These are phyloP conservation scores for Pomacea canaliculata DNA, from an alignment of 2,888 invertebrate species.

Conservation along the genomic window DNA sequence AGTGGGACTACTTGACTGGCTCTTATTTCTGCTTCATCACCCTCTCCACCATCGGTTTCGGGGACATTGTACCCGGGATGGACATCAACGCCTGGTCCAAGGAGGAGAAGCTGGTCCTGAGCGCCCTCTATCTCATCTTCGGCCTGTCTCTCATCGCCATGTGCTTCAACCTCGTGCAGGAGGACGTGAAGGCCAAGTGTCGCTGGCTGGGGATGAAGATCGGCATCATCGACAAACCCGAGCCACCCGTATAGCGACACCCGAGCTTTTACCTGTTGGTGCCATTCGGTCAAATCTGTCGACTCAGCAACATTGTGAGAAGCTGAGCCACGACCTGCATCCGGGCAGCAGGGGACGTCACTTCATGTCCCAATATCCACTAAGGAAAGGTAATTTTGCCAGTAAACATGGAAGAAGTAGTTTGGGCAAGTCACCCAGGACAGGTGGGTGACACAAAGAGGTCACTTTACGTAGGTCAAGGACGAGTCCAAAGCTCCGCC, in stretches of 20 bases:
- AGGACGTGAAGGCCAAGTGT: conserved; percentile 69
- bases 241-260: conserved; percentile 27
- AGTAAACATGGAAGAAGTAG: too few species aligned
- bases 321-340: too few species aligned
- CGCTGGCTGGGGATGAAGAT: conserved; percentile 68
- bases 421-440: too few species aligned
- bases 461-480: too few species aligned
- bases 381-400: too few species aligned
- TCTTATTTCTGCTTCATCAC: conserved; percentile 70
- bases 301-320: too few species aligned
- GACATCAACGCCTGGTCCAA: conserved; percentile 57
- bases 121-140: conserved; percentile 69
- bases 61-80: conserved; percentile 64
- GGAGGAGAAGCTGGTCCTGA: conserved; percentile 65
- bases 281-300: too few species aligned
- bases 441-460: too few species aligned
- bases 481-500: too few species aligned
- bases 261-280: too few species aligned
- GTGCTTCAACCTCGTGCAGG: conserved; percentile 72
- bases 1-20: conserved; percentile 62
- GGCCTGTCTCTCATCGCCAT: conserved; percentile 72
- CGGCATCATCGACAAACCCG: conserved; percentile 63
- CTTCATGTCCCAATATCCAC: too few species aligned
- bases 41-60: conserved; percentile 68
- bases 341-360: too few species aligned